Evolutionary conservation across 2,888 invertebrate genomes (phyloP).

Genomic region (Mechanitis messenoides): DNA sequence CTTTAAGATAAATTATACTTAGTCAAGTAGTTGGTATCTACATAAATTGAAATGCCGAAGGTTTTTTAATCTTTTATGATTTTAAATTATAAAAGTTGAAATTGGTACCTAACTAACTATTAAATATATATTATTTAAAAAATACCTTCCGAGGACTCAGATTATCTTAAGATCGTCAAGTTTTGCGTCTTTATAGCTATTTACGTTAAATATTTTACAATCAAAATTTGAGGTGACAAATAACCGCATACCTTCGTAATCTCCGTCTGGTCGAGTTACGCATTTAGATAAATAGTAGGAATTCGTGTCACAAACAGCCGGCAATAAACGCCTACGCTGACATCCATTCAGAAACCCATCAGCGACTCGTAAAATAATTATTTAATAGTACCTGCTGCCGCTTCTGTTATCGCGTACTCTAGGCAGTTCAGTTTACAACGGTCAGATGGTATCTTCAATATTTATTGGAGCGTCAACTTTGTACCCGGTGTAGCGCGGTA

Average conservation of each 20-base stretch:
- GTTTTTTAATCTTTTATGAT: no score
- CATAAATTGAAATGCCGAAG: no score
- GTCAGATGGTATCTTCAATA: constrained; percentile 60
- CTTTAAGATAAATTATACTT: no score
- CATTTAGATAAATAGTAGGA: constrained; percentile 29
- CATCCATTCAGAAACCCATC: constrained; percentile 21
- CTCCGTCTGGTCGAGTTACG: constrained; percentile 14
- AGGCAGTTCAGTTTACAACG: constrained; percentile 33
- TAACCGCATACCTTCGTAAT: constrained; percentile 20
- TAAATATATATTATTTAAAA: no score
- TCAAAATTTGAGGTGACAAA: constrained; percentile 19
- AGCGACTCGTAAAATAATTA: constrained; percentile 44
- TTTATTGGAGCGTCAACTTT: constrained; percentile 62
- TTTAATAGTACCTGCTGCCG: constrained; percentile 52
- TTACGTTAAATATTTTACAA: constrained; percentile 15
- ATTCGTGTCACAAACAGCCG: constrained; percentile 20
- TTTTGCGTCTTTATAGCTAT: constrained; percentile 6
- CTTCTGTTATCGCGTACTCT: constrained; percentile 49
- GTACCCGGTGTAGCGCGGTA: constrained; percentile 64
- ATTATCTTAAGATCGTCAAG: neutral
- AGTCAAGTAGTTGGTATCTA: no score
- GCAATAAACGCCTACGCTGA: constrained; percentile 19
- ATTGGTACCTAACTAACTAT: no score
- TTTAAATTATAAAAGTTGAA: no score
- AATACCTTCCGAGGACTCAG: neutral